Percentiles rank a stretch among this genome's conserved stretches.
These are phyloP conservation scores for Hydroisotoma schaefferi DNA, from an alignment of 2,888 invertebrate genomes.

Conservation along the genomic window DNA sequence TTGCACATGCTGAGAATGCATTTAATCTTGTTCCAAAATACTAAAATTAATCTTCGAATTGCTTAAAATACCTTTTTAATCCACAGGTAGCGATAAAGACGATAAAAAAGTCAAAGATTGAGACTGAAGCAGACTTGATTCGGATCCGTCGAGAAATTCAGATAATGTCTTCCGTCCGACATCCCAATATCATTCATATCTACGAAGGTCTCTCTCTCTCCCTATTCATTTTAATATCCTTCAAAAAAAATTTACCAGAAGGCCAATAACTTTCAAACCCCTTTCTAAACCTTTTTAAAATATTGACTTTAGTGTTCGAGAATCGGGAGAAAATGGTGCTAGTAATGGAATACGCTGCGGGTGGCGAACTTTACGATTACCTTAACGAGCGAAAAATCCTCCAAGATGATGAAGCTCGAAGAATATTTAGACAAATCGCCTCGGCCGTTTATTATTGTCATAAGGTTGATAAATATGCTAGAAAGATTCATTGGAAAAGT, in stretches of 20 bases:
- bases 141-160: constrained; percentile 96
- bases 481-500: neutral
- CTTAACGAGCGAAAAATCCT: constrained; percentile 87
- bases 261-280: neutral
- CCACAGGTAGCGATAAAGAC: constrained; percentile 88
- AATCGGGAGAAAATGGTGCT: constrained; percentile 99
- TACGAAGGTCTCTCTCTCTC: constrained; percentile 76
- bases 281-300: neutral
- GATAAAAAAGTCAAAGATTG: constrained; percentile 94
- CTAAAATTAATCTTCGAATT: neutral
- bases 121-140: constrained; percentile 92
- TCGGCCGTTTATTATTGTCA: constrained; percentile 97
- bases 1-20: too few relatives aligned
- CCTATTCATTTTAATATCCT: neutral
- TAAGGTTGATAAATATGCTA: constrained; percentile 58
- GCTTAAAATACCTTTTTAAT: neutral
- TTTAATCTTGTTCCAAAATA: too few relatives aligned
- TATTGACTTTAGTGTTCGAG: constrained; percentile 74
- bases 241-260: neutral
- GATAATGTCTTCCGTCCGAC: constrained; percentile 97
- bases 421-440: constrained; percentile 93
- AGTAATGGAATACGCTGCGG: constrained; percentile 98
- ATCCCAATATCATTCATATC: constrained; percentile 99
- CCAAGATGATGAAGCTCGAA: constrained; percentile 83
- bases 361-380: constrained; percentile 97